These are phyloP conservation scores for Apostichopus japonicus DNA, from an alignment of 35 echinoderm and acorn worm species.

Conservation along the genomic window DNA sequence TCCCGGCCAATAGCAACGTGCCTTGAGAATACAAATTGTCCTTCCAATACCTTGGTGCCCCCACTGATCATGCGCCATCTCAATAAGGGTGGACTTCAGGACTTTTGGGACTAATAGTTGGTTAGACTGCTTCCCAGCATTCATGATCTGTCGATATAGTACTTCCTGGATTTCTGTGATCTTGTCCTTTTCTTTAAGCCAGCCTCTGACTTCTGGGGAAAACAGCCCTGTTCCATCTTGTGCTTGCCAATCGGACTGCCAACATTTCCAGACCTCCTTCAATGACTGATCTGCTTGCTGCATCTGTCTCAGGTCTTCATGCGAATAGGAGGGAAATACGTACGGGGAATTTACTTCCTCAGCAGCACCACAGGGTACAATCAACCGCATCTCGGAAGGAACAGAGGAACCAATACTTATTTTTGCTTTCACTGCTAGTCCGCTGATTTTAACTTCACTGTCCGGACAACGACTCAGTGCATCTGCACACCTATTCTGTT, in stretches of 20 bases:
- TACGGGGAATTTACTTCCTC: neutral
- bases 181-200: neutral
- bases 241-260: neutral
- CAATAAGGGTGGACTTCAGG: neutral
- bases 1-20: constrained; percentile 50
- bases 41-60: constrained; percentile 39
- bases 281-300: constrained; percentile 6
- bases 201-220: neutral
- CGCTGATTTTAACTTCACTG: no score
- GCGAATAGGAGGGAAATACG: neutral
- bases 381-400: no score
- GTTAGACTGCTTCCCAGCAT: neutral
- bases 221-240: neutral
- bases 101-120: constrained; percentile 14
- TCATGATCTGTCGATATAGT: constrained; percentile 5
- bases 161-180: neutral
- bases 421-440: no score
- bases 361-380: no score
- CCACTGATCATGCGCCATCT: constrained; percentile 13
- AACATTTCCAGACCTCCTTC: neutral
- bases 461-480: no score
- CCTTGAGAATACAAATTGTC: neutral
- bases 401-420: no score
- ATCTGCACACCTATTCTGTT: no score
- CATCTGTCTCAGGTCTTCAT: neutral